Base-by-base conservation (phyloP, 2,888 invertebrate genomes). In the Epirrhoe alternata region DNA sequence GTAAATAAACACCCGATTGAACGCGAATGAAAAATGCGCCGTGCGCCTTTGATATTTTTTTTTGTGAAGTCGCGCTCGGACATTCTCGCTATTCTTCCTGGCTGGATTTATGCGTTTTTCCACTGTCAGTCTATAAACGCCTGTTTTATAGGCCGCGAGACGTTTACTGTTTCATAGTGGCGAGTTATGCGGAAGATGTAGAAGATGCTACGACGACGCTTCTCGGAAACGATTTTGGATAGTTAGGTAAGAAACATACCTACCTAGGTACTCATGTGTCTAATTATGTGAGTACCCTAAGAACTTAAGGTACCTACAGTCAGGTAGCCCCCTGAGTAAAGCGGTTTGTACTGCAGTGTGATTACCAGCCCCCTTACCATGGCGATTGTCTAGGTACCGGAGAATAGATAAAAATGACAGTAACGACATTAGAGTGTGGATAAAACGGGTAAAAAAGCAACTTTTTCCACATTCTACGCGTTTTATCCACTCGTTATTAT, bases 111-210 rank as follows among this genome's bases (percentile, higher is more conserved):
- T 91, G 87, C 80, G 80, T 86, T 89, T 66, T 87, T 89, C 88
- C 87, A 88, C 86, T 84, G 82, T 81, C 77, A 83, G 86, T 88
- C 89, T 90, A 92, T 92, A 90, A 92, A 91, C 83, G 90, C 86
- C 86, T 80, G 82, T 90, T 92, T 91, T 92, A 92, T 88, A 86
- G 84, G 86, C 86, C 82, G 86, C 85, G 85, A 86, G 91, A 91
- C 89, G 84, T 90, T 92, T 86, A 90, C 86, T 89, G 89, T 90
- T 92, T 90, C 88, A 90, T 91, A 90, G 89, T 89, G 87, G 87
- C 86, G 80, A 83, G 83, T 83, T 86, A 90, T 81, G 88, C 89
- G 88, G 91, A 90, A 90, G 88, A 85, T 3, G 24, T 24, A 24
- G 24, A 24, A 24, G 24, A 24, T 24, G 24, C 24, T 24, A 24